A percentile compares a stretch with the other conserved stretches of the same genome.
phyloP scores from a whole-genome alignment of 2,888 invertebrate genomes.

The Operophtera brumata region DNA sequence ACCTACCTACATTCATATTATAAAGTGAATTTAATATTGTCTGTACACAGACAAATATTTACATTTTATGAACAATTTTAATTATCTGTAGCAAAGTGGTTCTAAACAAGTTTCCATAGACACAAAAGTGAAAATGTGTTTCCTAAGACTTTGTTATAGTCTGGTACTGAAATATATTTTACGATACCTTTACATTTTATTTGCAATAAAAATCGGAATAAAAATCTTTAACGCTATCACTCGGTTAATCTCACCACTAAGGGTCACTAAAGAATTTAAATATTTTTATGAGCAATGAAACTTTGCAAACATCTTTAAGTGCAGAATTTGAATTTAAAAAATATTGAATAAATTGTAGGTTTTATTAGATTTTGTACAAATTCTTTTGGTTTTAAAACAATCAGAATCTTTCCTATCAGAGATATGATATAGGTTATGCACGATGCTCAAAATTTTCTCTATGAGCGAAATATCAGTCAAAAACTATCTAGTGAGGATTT shows the following conservation, averaged over 20 bases:
- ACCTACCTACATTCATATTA: too few relatives aligned
- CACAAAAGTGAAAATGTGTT: too few relatives aligned
- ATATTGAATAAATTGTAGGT: slow-evolving; percentile 5
- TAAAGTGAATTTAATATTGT: too few relatives aligned
- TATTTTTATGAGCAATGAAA: slow-evolving; percentile 29
- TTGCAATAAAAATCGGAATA: slow-evolving; percentile 31
- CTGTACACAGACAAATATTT: too few relatives aligned
- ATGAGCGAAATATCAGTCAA: too few relatives aligned
- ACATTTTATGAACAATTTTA: too few relatives aligned
- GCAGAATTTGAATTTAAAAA: slow-evolving; percentile 15
- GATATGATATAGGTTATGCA: too few relatives aligned
- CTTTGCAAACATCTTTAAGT: slow-evolving; percentile 17
- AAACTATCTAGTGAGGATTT: too few relatives aligned
- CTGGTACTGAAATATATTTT: slow-evolving; percentile 12
- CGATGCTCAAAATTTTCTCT: too few relatives aligned
- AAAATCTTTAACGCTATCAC: slow-evolving; percentile 31
- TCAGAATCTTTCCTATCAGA: too few relatives aligned
- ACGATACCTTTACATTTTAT: slow-evolving; percentile 25
- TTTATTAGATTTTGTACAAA: not conserved
- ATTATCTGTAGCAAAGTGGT: too few relatives aligned
- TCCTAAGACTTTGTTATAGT: not conserved
- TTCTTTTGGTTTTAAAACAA: not conserved
- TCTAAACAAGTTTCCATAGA: too few relatives aligned
- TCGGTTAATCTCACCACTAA: slow-evolving; percentile 27
- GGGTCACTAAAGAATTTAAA: slow-evolving; percentile 27